Evolutionary conservation across 2,113 vertebrate genomes (phyloP).

Genomic region (Campylomormyrus numenius): DNA sequence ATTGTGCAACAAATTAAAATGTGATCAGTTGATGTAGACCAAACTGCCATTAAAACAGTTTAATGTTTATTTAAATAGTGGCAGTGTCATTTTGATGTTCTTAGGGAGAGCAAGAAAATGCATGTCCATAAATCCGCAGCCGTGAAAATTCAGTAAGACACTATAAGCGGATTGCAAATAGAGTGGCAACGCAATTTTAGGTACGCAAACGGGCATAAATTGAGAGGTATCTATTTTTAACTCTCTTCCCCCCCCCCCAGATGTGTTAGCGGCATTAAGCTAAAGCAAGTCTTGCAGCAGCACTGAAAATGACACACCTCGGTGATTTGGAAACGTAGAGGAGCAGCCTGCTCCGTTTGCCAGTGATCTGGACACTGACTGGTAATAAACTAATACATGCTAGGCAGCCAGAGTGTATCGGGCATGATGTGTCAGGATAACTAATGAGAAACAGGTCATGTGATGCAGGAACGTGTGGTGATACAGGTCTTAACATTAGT

Average conservation of each 20-base stretch:
- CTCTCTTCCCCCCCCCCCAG: conserved; percentile 35
- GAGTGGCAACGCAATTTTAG: conserved; percentile 24
- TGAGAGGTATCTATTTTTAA: conserved; percentile 41
- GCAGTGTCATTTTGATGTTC: not conserved
- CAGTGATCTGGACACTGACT: not conserved
- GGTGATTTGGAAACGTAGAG: not conserved
- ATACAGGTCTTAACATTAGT: not conserved
- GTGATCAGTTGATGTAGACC: not conserved
- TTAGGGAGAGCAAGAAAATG: not conserved
- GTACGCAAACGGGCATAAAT: conserved; percentile 32
- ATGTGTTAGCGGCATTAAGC: conserved; percentile 28
- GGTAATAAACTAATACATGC: not conserved
- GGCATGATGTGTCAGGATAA: not conserved
- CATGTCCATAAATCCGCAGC: not conserved
- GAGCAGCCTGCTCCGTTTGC: not conserved
- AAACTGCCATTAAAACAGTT: not conserved
- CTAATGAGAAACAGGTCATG: not conserved
- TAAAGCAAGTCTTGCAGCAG: conserved; percentile 27
- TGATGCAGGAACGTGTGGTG: not conserved
- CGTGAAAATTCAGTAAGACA: not conserved
- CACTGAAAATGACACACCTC: conserved; percentile 14
- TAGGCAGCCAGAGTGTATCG: not conserved
- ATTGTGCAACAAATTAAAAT: not conserved
- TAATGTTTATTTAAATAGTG: not conserved
- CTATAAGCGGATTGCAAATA: conserved; percentile 34